Conservation (phyloP, 2,888 invertebrate species). For the Drosophila basisetae region DNA sequence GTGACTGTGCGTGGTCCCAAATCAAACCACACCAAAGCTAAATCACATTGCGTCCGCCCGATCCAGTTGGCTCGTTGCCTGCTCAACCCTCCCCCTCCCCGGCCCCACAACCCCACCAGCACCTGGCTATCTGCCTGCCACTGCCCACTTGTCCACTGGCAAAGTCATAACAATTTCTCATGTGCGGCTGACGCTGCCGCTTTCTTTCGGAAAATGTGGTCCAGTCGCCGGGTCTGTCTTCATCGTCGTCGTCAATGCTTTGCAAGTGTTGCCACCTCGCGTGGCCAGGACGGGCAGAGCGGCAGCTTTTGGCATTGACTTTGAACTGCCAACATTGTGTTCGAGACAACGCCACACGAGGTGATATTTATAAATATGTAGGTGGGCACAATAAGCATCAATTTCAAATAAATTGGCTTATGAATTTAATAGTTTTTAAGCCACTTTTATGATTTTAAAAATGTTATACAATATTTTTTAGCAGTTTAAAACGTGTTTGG, state of each 20-base stretch:
- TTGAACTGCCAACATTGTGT: constrained; percentile 50
- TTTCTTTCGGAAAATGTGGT: constrained; percentile 83
- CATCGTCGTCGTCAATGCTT: constrained; percentile 23
- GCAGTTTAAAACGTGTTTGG: not conserved
- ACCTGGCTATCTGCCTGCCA: constrained; percentile 18
- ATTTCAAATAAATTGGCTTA: not conserved
- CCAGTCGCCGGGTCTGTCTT: constrained; percentile 59
- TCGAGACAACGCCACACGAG: constrained; percentile 47
- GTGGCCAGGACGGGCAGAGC: constrained; percentile 29
- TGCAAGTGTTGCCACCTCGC: constrained; percentile 56
- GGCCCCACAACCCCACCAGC: not conserved
- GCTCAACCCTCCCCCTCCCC: not conserved
- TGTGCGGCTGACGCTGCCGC: constrained; percentile 49
- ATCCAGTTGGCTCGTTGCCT: constrained; percentile 25
- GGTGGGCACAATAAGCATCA: not conserved
- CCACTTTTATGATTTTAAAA: not conserved
- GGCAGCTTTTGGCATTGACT: constrained; percentile 65
- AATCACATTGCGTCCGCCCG: constrained; percentile 52
- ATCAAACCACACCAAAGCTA: constrained; percentile 66
- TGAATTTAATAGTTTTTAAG: not conserved
- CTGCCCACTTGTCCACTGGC: constrained; percentile 26
- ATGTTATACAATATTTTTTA: not conserved
- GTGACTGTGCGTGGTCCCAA: constrained; percentile 52
- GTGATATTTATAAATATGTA: constrained; percentile 12
- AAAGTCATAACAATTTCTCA: constrained; percentile 62